phyloP scores from a whole-genome alignment of 1,140 invertebrate species.

The Tribolium castaneum region DNA sequence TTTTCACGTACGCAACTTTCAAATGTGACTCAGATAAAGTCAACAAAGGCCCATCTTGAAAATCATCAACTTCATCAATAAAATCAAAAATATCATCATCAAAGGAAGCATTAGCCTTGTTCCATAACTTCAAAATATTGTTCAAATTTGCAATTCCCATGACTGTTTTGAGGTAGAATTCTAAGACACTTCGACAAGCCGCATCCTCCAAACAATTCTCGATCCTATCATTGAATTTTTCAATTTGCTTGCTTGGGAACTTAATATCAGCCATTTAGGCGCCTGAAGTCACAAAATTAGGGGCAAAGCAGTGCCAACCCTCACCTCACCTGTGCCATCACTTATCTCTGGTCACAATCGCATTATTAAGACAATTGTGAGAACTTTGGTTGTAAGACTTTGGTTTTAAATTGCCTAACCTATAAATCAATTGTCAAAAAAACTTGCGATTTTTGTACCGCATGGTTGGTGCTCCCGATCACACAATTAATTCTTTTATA shows the following conservation, averaged over 20 bases:
- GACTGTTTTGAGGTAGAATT: background rate
- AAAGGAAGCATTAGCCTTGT: background rate
- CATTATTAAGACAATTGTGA: no score
- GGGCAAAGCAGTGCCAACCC: background rate
- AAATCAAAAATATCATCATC: slow-evolving; percentile 23
- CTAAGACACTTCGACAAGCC: background rate
- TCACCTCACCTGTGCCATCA: no score
- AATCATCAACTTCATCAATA: slow-evolving; percentile 24
- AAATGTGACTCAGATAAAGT: background rate
- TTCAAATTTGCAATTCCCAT: background rate
- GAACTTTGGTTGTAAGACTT: no score
- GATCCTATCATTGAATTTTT: slow-evolving; percentile 16
- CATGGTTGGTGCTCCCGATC: no score
- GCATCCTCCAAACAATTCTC: slow-evolving; percentile 23
- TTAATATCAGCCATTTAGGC: slow-evolving; percentile 1
- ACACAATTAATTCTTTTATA: no score
- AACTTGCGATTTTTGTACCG: no score
- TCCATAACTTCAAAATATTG: background rate
- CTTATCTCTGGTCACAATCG: no score
- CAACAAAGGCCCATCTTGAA: slow-evolving; percentile 3
- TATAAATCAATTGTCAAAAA: no score
- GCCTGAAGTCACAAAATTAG: background rate
- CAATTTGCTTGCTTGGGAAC: slow-evolving; percentile 6
- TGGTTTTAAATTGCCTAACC: no score
- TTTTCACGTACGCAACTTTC: slow-evolving; percentile 14